A percentile compares a stretch with the other conserved stretches of the same genome.
Evolutionary conservation across 2,888 invertebrate genomes (phyloP).

Genomic region (Koerneria pararmatus): DNA sequence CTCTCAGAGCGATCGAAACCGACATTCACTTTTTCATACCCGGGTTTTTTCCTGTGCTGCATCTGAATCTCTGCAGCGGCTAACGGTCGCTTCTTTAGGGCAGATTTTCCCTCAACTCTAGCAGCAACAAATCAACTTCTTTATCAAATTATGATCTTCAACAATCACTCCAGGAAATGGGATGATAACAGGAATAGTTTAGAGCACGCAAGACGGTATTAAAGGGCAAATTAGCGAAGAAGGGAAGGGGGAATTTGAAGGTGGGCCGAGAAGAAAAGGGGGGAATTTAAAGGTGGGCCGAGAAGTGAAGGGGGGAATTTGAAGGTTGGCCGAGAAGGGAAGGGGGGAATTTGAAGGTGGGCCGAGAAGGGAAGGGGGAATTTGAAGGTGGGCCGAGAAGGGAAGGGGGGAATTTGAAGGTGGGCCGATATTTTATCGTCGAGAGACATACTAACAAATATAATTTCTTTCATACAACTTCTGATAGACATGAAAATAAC

Average conservation of each 20-base stretch:
- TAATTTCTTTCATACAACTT: too few species aligned
- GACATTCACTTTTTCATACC: too few species aligned
- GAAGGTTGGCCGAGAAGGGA: background rate
- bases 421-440: too few species aligned
- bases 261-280: constrained; percentile 1
- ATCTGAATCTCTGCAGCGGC: too few species aligned
- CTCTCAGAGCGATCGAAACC: too few species aligned
- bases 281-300: background rate
- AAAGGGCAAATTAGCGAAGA: background rate
- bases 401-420: background rate
- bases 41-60: too few species aligned
- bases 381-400: background rate
- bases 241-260: constrained; percentile 5
- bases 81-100: too few species aligned
- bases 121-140: too few species aligned
- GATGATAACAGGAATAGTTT: background rate
- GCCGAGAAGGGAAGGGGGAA: background rate
- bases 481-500: too few species aligned
- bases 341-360: background rate
- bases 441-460: too few species aligned
- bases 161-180: background rate
- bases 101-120: too few species aligned
- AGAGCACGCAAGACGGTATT: background rate
- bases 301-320: background rate
- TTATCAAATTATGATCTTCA: too few species aligned